Conservation (phyloP, 1,140 invertebrate genomes). For the Tetramorium simillimum region DNA sequence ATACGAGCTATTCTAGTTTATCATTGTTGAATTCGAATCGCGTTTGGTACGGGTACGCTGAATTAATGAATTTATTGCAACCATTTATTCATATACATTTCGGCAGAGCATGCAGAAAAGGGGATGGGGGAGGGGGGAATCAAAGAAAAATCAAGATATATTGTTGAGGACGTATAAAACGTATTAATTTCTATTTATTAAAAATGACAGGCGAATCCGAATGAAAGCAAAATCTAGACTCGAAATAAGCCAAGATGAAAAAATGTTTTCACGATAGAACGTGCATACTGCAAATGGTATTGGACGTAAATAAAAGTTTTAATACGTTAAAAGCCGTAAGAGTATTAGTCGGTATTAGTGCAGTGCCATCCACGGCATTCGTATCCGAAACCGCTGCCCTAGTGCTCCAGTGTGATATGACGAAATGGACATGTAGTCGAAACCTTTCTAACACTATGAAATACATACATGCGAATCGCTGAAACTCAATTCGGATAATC, state of each 20-base stretch:
- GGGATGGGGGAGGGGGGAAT: neutral
- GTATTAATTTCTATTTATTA: neutral
- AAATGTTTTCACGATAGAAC: constrained; percentile 9
- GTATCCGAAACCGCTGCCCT: constrained; percentile 17
- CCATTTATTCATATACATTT: neutral
- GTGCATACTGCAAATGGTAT: constrained; percentile 24
- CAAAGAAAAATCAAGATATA: neutral
- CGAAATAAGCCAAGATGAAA: neutral
- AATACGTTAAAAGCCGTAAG: constrained; percentile 59
- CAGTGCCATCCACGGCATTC: constrained; percentile 6
- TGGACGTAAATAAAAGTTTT: constrained; percentile 55
- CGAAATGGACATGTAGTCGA: constrained; percentile 47
- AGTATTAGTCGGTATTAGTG: constrained; percentile 57
- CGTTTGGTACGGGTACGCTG: neutral
- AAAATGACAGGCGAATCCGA: neutral
- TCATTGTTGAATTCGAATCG: neutral
- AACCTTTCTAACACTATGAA: constrained; percentile 44
- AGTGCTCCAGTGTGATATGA: constrained; percentile 4
- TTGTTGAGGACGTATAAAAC: neutral
- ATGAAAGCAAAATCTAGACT: neutral
- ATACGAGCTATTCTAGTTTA: neutral
- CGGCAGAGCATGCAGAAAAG: neutral
- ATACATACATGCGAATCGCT: constrained; percentile 32
- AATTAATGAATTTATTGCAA: constrained; percentile 35
- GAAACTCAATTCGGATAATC: constrained; percentile 53